Conservation (phyloP, 2,888 invertebrate genomes). For the Amphipyra berbera region DNA sequence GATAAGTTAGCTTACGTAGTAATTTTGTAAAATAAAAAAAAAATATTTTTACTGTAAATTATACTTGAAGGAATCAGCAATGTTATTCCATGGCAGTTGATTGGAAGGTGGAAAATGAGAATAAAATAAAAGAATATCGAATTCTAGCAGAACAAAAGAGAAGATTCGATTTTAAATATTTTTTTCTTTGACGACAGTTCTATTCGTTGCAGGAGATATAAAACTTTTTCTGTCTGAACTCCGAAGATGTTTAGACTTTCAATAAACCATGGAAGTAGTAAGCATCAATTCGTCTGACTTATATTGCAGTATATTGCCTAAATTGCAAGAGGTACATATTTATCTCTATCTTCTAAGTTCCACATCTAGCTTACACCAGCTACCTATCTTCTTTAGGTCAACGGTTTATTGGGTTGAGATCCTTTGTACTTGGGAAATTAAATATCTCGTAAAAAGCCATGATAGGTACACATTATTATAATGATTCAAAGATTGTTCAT, state of each 20-base stretch:
- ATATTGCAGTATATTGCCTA: no score
- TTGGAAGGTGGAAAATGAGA: constrained; percentile 70
- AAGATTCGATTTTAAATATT: constrained; percentile 56
- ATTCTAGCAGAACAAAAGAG: constrained; percentile 48
- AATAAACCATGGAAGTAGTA: no score
- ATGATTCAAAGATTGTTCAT: no score
- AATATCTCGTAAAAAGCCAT: no score
- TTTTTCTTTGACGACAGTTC: constrained; percentile 36
- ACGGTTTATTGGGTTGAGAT: no score
- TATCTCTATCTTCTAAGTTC: no score
- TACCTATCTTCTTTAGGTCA: no score
- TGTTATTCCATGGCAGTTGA: constrained; percentile 69
- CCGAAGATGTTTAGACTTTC: neutral
- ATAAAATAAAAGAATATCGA: constrained; percentile 62
- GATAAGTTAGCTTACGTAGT: constrained; percentile 36
- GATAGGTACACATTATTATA: no score
- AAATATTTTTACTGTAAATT: constrained; percentile 32
- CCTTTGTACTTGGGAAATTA: no score
- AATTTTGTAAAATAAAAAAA: constrained; percentile 62
- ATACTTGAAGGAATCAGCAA: constrained; percentile 69
- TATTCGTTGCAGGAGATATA: constrained; percentile 3
- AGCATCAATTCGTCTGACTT: no score
- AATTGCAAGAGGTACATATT: no score
- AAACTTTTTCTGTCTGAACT: constrained; percentile 1
- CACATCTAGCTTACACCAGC: no score